These are phyloP conservation scores for Protobothrops mucrosquamatus DNA, from an alignment of 2,113 vertebrate species.

Conservation along the genomic window DNA sequence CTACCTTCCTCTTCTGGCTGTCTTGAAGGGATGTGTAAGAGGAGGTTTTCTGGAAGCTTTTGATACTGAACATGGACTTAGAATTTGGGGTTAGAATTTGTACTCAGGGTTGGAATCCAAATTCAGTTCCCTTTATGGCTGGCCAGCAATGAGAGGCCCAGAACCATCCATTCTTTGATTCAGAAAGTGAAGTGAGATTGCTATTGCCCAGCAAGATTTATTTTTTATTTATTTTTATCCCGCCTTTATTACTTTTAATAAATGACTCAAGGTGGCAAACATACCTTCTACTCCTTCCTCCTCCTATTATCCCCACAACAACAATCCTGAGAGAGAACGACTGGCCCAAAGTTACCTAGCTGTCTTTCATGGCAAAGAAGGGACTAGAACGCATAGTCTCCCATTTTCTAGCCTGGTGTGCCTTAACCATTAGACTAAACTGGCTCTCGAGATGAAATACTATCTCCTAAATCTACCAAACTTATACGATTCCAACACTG, in stretches of 20 bases:
- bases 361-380: neutral
- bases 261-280: neutral
- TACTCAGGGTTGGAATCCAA: neutral
- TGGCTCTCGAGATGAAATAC: neutral
- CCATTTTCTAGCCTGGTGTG: neutral
- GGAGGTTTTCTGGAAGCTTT: neutral
- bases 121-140: neutral
- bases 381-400: neutral
- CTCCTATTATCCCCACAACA: neutral
- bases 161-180: neutral
- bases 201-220: neutral
- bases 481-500: neutral
- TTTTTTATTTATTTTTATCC: neutral
- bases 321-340: neutral
- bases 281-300: neutral
- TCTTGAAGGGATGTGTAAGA: neutral
- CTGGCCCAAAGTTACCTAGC: neutral
- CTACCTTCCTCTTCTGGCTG: neutral
- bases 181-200: neutral
- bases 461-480: neutral
- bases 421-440: neutral
- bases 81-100: neutral
- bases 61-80: neutral
- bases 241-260: neutral
- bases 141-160: neutral